Evolutionary conservation across 2,888 invertebrate genomes (phyloP).

Genomic region (Megaustenia siamemsis): DNA sequence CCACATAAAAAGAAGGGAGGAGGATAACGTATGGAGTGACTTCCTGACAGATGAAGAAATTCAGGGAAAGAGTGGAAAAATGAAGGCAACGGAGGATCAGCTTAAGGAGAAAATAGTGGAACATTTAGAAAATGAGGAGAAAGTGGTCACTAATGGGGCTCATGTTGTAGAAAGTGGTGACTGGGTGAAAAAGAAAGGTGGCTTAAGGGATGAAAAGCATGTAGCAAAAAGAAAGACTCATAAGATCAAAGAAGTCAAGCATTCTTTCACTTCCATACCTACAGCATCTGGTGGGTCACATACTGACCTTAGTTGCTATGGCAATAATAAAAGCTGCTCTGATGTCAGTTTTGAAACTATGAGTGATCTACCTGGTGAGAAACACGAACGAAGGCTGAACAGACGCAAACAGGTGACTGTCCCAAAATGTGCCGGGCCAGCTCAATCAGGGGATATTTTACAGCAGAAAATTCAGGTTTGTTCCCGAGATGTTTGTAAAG

Average conservation of each 20-base stretch:
- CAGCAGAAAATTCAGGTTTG: slow-evolving; percentile 66
- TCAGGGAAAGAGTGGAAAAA: neutral
- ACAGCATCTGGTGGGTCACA: slow-evolving; percentile 41
- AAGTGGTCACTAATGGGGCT: neutral
- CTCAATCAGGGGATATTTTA: slow-evolving; percentile 65
- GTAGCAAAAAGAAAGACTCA: slow-evolving; percentile 20
- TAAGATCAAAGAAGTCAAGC: neutral
- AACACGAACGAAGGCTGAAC: slow-evolving; percentile 3
- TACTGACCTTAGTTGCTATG: slow-evolving; percentile 16
- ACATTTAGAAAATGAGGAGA: neutral
- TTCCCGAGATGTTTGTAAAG: no score
- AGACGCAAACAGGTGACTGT: slow-evolving; percentile 32
- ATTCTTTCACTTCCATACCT: neutral
- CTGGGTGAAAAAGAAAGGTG: neutral
- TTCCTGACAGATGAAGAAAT: slow-evolving; percentile 44
- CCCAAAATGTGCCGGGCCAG: slow-evolving; percentile 41
- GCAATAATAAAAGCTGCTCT: neutral
- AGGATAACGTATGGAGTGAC: slow-evolving; percentile 40
- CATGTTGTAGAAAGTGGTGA: neutral
- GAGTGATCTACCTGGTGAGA: slow-evolving; percentile 49
- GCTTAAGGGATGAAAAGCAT: neutral
- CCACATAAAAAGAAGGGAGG: neutral
- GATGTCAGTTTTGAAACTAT: slow-evolving; percentile 45
- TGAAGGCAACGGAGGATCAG: neutral
- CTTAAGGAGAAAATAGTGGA: neutral